Percentiles rank a stretch among this genome's conserved stretches.
Evolutionary conservation across 2,113 vertebrate genomes (phyloP).

Genomic region (Cygnus buccinator): DNA sequence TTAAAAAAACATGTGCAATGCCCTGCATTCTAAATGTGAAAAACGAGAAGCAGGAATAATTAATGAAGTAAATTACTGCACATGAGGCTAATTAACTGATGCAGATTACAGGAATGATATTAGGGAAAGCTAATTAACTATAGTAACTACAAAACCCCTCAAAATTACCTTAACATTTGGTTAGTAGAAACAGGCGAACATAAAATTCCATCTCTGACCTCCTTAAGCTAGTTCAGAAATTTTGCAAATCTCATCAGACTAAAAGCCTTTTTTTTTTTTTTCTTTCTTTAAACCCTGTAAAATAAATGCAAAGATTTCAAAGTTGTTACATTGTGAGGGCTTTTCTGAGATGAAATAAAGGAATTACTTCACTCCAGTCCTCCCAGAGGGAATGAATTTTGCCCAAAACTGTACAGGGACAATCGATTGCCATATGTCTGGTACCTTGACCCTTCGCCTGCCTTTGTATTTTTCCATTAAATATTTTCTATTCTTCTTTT

Average conservation of each 20-base stretch:
- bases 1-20: not conserved
- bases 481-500: constrained; percentile 43
- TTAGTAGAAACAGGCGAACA: not conserved
- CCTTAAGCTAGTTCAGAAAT: not conserved
- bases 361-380: not conserved
- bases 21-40: not conserved
- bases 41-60: constrained; percentile 41
- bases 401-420: not conserved
- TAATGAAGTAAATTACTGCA: constrained; percentile 19
- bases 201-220: not conserved
- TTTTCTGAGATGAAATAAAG: not conserved
- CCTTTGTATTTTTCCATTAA: not conserved
- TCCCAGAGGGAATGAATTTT: not conserved
- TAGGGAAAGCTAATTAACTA: constrained; percentile 29
- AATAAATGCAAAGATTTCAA: not conserved
- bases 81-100: constrained; percentile 26
- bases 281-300: not conserved
- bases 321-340: not conserved
- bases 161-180: not conserved
- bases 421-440: not conserved
- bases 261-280: not conserved
- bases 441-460: not conserved
- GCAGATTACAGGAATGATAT: constrained; percentile 12
- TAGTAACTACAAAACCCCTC: not conserved
- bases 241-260: not conserved